Evolutionary conservation across 2,797 vertebrate genomes (phyloP).

Genomic region (Sebastes diaconus): DNA sequence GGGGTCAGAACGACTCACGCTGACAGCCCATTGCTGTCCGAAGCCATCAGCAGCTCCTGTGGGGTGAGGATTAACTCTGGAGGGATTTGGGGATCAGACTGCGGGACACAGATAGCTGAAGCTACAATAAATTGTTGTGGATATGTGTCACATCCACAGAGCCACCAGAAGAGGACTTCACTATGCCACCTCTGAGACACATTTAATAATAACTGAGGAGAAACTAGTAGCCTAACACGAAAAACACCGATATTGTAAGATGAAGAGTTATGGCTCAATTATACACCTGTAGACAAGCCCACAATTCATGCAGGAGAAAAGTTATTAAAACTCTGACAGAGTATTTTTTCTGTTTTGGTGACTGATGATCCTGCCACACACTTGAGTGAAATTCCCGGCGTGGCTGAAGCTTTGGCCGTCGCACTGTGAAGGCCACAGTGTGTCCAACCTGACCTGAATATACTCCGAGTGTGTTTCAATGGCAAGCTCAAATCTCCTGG

Average conservation of each 20-base stretch:
- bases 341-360: conserved; percentile 45
- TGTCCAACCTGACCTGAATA: conserved; percentile 13
- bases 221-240: background rate
- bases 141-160: conserved; percentile 34
- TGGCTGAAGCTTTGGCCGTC: conserved; percentile 68
- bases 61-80: conserved; percentile 39
- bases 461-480: background rate
- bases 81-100: conserved; percentile 48
- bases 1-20: conserved; percentile 23
- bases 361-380: conserved; percentile 65
- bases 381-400: conserved; percentile 73
- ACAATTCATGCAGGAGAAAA: conserved; percentile 34
- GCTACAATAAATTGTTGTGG: conserved; percentile 36
- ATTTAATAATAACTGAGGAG: conserved; percentile 19
- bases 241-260: conserved; percentile 7
- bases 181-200: conserved; percentile 1
- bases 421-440: conserved; percentile 62
- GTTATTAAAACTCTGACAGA: conserved; percentile 65
- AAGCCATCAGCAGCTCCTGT: conserved; percentile 32
- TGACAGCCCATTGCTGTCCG: conserved; percentile 38
- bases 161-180: conserved; percentile 1
- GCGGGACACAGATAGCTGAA: conserved; percentile 35
- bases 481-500: conserved; percentile 11
- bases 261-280: conserved; percentile 44
- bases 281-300: conserved; percentile 24